phyloP scores from a whole-genome alignment of 2,797 vertebrate species.

The Phyllotis vaccarum region DNA sequence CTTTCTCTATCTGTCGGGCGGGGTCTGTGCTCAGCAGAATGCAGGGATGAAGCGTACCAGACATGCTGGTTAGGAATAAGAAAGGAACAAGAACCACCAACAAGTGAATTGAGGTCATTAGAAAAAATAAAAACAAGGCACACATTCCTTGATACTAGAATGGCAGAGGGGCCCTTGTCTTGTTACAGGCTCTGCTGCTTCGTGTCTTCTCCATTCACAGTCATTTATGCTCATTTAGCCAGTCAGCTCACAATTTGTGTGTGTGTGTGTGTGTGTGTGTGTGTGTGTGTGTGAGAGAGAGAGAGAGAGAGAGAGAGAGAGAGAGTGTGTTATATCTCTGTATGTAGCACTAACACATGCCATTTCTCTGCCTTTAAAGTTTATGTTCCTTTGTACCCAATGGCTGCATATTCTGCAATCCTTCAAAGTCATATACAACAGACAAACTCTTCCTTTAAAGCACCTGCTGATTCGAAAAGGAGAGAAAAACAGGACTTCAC shows the following conservation, averaged over 20 bases:
- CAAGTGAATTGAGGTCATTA: slow-evolving; percentile 62
- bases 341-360: slow-evolving; percentile 65
- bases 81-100: not conserved
- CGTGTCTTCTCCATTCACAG: not conserved
- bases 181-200: not conserved
- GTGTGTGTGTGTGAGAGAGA: too few relatives aligned
- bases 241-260: not conserved
- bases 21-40: not conserved
- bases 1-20: not conserved
- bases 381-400: slow-evolving; percentile 21
- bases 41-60: not conserved
- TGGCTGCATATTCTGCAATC: not conserved
- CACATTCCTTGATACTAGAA: slow-evolving; percentile 26
- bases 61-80: not conserved
- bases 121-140: slow-evolving; percentile 40
- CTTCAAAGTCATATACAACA: slow-evolving; percentile 46
- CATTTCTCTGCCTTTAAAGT: slow-evolving; percentile 66
- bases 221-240: not conserved
- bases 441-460: slow-evolving; percentile 76
- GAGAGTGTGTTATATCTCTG: not conserved
- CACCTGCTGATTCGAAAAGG: slow-evolving; percentile 63
- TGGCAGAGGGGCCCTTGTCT: slow-evolving; percentile 59
- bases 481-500: not conserved
- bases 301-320: too few relatives aligned
- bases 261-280: not conserved